Evolutionary conservation across 2,888 invertebrate genomes (phyloP).

Genomic region (Lasioglossum villosulum): DNA sequence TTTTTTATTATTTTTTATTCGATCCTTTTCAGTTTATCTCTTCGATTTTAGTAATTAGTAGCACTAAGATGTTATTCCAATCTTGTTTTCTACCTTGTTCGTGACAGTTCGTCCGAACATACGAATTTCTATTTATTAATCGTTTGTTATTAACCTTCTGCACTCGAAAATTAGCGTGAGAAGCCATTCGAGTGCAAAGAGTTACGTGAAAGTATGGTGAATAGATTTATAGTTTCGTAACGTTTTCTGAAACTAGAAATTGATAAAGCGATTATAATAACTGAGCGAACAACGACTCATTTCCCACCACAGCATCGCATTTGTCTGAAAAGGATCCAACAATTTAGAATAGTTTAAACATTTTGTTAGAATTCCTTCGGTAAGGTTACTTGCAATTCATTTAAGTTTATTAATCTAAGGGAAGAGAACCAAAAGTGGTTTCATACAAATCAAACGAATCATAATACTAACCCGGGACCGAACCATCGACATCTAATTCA

Average conservation of each 20-base stretch:
- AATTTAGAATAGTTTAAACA: conserved; percentile 8
- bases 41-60: background rate
- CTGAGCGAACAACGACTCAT: background rate
- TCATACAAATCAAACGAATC: conserved; percentile 16
- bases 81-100: background rate
- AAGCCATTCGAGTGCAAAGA: background rate
- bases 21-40: conserved; percentile 42
- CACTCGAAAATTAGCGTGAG: background rate
- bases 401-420: background rate
- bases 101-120: background rate
- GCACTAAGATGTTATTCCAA: conserved; percentile 11
- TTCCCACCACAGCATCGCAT: background rate
- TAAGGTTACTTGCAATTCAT: conserved; percentile 1
- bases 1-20: conserved; percentile 9
- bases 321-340: conserved; percentile 40
- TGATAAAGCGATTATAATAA: background rate
- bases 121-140: conserved; percentile 19
- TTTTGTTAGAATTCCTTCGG: background rate
- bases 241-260: background rate
- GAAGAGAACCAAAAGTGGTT: conserved; percentile 2
- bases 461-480: background rate
- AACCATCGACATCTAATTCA: background rate
- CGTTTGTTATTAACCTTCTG: background rate
- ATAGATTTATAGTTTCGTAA: background rate
- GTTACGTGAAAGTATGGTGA: background rate